Evolutionary conservation across 2,797 vertebrate species (phyloP), one percentile per base, ranked within the genome.

Genomic region (Perodicticus potto): DNA sequence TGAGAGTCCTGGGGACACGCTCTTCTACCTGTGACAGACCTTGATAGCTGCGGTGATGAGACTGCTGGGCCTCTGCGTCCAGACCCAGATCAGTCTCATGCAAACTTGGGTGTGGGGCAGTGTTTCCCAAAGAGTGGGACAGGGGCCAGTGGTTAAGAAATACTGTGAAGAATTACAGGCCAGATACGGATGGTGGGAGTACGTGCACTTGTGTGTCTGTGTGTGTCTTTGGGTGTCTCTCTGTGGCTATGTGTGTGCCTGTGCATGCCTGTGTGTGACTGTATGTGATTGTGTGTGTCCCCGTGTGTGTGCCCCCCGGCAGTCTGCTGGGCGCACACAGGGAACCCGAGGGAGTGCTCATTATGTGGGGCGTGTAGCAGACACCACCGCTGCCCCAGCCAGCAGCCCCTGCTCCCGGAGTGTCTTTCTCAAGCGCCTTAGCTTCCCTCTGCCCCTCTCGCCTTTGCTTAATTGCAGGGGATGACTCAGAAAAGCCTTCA

Each of bases 391-490:
- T 73, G 90, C 93, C 97, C 83, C 95, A 96, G 97, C 98, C 97
- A 97, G 98, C 96, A 97, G 98, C 98, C 97, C 98, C 98, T 98
- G 98, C 97, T 98, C 97, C 23, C 0, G 67, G 96, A 98, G 87
- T 87, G 98, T 96, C 97, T 98, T 98, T 98, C 96, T 97, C 93
- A 97, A 97, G 98, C 82, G 89, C 98, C 98, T 98, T 98, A 96
- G 97, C 97, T 98, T 96, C 97, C 98, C 96, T 96, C 97, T 96
- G 96, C 98, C 98, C 97, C 98, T 98, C 98, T 97, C 98, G 97
- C 98, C 98, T 98, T 97, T 97, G 97, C 98, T 98, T 98, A 98
- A 98, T 98, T 98, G 98, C 98, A 99, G 98, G 98, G 98, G 98
- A 98, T 98, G 98, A 98, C 98, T 98, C 98, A 97, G 98, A 98